Conservation (phyloP, 2,113 vertebrate species). For the Leucoraja erinaceus region DNA sequence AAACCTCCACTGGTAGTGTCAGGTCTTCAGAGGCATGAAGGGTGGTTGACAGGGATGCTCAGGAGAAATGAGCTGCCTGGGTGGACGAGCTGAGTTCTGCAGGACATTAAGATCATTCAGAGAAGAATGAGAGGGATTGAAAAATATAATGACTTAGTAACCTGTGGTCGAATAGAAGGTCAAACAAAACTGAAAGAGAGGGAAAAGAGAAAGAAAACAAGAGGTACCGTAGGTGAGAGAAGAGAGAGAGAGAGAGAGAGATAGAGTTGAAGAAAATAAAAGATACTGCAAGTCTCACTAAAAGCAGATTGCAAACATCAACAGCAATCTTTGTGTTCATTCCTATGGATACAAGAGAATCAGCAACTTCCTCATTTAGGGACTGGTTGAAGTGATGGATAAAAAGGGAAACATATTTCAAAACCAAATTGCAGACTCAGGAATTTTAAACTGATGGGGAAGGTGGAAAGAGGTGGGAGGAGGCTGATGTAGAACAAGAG, state of each 20-base stretch:
- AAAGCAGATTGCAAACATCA: too few relatives aligned
- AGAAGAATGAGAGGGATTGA: background rate
- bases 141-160: background rate
- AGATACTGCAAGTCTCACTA: too few relatives aligned
- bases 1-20: background rate
- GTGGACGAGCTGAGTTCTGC: background rate
- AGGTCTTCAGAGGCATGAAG: background rate
- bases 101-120: background rate
- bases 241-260: background rate
- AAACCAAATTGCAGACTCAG: too few relatives aligned
- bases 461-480: too few relatives aligned
- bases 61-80: background rate
- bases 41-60: background rate
- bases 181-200: background rate
- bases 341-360: too few relatives aligned
- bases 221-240: too few relatives aligned
- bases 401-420: too few relatives aligned
- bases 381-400: background rate
- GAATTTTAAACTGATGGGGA: too few relatives aligned
- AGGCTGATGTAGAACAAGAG: too few relatives aligned
- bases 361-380: background rate
- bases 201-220: background rate
- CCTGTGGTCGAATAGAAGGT: background rate
- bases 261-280: background rate
- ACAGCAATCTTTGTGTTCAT: too few relatives aligned